These are phyloP conservation scores for Macrophya alboannulata DNA, from an alignment of 2,888 invertebrate species.

Conservation along the genomic window DNA sequence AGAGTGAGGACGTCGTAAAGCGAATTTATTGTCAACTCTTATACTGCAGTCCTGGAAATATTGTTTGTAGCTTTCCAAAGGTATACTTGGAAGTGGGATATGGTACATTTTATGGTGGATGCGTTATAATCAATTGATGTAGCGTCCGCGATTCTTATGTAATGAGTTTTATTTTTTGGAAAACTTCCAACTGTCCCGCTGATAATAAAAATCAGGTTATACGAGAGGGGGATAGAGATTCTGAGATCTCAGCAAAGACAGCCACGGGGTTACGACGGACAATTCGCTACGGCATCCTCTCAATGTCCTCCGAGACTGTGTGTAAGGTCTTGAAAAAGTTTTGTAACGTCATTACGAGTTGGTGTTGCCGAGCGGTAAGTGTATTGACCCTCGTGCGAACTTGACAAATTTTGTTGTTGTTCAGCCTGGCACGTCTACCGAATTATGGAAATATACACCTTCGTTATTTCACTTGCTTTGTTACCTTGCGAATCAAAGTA, in stretches of 20 bases:
- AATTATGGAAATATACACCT: constrained; percentile 33
- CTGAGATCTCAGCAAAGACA: constrained; percentile 22
- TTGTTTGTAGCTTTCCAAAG: too few relatives aligned
- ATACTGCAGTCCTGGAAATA: background rate
- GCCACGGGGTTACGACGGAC: constrained; percentile 21
- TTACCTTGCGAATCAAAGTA: constrained; percentile 23
- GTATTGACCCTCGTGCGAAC: constrained; percentile 40
- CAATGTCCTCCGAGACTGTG: constrained; percentile 39
- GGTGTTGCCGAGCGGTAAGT: constrained; percentile 44
- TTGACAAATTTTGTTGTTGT: constrained; percentile 41
- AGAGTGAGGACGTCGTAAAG: background rate
- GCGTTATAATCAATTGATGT: background rate
- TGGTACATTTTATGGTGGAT: background rate
- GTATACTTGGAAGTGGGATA: background rate
- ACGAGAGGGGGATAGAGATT: constrained; percentile 1
- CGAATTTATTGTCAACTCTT: background rate
- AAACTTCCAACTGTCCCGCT: background rate
- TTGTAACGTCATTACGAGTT: constrained; percentile 38
- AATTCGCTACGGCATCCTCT: constrained; percentile 31
- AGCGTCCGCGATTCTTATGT: background rate
- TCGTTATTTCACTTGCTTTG: constrained; percentile 31
- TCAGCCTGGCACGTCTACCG: constrained; percentile 21
- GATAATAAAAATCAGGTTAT: constrained; percentile 7
- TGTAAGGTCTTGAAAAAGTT: constrained; percentile 40
- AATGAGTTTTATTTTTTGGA: background rate